Evolutionary conservation across 2,888 invertebrate species (phyloP).

Genomic region (Zygothrica quintamaculata): DNA sequence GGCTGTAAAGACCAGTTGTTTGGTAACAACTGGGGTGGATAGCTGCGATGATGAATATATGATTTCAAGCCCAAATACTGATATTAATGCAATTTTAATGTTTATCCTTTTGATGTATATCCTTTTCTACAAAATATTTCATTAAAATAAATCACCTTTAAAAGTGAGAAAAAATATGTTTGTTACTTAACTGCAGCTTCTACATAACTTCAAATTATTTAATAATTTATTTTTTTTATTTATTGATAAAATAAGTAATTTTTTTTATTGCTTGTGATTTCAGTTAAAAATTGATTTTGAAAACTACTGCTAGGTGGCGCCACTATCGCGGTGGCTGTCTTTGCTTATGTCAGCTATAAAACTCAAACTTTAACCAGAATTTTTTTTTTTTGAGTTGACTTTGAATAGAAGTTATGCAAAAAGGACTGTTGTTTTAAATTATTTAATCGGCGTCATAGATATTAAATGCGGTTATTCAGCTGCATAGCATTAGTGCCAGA

Average conservation of each 20-base stretch:
- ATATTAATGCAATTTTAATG: background rate
- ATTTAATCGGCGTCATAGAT: too few relatives aligned
- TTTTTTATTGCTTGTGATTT: background rate
- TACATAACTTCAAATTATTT: too few relatives aligned
- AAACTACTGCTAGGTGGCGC: slow-evolving; percentile 18
- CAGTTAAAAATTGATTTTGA: too few relatives aligned
- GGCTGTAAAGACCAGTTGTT: slow-evolving; percentile 73
- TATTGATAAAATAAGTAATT: too few relatives aligned
- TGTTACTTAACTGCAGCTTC: too few relatives aligned
- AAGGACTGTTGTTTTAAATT: too few relatives aligned
- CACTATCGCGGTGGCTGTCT: background rate
- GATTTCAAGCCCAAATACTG: slow-evolving; percentile 81
- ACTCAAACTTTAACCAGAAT: background rate
- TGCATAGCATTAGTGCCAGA: too few relatives aligned
- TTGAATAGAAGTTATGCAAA: too few relatives aligned
- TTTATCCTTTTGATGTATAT: slow-evolving; percentile 4
- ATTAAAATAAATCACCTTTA: slow-evolving; percentile 12
- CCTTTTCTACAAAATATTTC: slow-evolving; percentile 10
- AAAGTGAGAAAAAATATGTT: too few relatives aligned
- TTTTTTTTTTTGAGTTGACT: too few relatives aligned
- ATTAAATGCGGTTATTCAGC: too few relatives aligned
- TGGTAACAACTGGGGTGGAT: slow-evolving; percentile 55
- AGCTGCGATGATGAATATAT: slow-evolving; percentile 81
- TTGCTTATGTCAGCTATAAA: background rate
- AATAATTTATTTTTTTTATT: background rate